These are phyloP conservation scores for Microvelia longipes DNA, from an alignment of 1,140 invertebrate genomes.

Conservation along the genomic window DNA sequence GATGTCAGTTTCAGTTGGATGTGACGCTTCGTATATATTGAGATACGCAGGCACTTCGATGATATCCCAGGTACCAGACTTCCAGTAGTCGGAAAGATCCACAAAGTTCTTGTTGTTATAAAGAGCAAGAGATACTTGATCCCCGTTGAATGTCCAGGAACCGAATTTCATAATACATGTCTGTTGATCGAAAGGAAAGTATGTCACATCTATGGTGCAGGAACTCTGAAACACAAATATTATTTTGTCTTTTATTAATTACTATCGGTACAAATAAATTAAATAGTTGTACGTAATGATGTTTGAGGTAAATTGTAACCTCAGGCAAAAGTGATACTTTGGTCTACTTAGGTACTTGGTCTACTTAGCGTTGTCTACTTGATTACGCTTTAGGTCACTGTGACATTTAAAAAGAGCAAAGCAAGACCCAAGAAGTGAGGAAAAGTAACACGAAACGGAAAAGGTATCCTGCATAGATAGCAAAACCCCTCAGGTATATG, in stretches of 20 bases:
- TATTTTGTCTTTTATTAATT: no score
- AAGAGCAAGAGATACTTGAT: conserved; percentile 79
- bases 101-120: conserved; percentile 23
- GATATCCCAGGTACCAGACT: conserved; percentile 21
- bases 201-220: conserved; percentile 97
- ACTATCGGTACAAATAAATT: not conserved
- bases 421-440: no score
- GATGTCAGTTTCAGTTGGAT: conserved; percentile 86
- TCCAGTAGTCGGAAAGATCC: conserved; percentile 26
- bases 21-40: conserved; percentile 64
- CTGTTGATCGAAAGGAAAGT: conserved; percentile 98
- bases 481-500: no score
- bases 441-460: no score
- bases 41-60: conserved; percentile 71
- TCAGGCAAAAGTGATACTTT: no score
- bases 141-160: conserved; percentile 97
- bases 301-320: no score
- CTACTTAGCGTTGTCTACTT: no score
- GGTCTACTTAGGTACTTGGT: no score
- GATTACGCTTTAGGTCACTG: no score
- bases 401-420: no score
- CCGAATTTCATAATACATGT: conserved; percentile 98
- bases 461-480: no score
- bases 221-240: conserved; percentile 56
- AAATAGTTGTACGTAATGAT: no score